Evolutionary conservation across 2,113 vertebrate genomes (phyloP).

Genomic region (Petromus typicus): DNA sequence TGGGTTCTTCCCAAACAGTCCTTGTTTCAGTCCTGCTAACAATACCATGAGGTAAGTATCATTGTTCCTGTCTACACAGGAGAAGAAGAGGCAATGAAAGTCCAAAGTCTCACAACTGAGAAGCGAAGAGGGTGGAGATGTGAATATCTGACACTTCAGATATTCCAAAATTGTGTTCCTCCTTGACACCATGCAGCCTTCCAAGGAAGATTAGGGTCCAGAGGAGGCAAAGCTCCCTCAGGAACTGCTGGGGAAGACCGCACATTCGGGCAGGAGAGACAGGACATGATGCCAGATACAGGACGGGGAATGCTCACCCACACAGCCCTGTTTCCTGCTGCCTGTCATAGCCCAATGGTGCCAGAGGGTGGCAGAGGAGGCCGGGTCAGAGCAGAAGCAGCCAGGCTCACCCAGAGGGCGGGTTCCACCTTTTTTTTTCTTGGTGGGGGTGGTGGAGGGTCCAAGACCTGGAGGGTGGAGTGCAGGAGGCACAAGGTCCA

Average conservation of each 20-base stretch:
- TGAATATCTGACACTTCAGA: background rate
- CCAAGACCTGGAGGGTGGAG: background rate
- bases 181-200: accelerated
- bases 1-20: background rate
- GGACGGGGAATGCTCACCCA: background rate
- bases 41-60: too few species aligned
- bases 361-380: background rate
- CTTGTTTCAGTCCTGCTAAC: background rate
- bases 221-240: background rate
- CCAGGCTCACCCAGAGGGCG: too few species aligned
- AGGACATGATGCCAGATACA: background rate
- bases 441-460: background rate
- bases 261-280: background rate
- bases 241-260: background rate
- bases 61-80: background rate
- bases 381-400: background rate
- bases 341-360: background rate
- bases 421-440: background rate
- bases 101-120: background rate
- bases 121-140: background rate
- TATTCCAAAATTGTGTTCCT: background rate
- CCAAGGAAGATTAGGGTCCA: background rate
- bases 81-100: background rate
- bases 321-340: background rate
- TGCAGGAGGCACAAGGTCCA: too few species aligned